These are phyloP conservation scores for Sebastes iracundus DNA, from an alignment of 2,797 vertebrate species.

Conservation along the genomic window DNA sequence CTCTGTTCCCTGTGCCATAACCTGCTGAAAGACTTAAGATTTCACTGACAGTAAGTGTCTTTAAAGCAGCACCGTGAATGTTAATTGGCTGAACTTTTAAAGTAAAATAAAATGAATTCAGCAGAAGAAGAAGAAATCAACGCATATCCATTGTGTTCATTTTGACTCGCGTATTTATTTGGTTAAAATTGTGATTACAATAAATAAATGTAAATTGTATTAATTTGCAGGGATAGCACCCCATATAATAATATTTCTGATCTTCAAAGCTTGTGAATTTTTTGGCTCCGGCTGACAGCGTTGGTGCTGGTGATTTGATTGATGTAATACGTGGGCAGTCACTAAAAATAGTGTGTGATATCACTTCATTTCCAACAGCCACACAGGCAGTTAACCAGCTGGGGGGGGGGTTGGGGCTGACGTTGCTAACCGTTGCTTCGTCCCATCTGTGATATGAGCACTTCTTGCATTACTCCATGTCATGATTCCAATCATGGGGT, in stretches of 20 bases:
- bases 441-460: constrained; percentile 15
- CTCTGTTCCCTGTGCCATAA: constrained; percentile 11
- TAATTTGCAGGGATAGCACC: neutral
- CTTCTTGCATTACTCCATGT: neutral
- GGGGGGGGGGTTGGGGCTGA: neutral
- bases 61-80: constrained; percentile 12
- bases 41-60: neutral
- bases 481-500: constrained; percentile 8
- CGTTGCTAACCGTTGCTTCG: neutral
- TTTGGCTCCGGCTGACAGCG: neutral
- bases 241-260: neutral
- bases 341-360: constrained; percentile 17
- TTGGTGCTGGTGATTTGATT: neutral
- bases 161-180: neutral
- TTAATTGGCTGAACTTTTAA: neutral
- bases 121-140: neutral
- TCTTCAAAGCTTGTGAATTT: neutral
- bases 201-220: neutral
- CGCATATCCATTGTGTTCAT: neutral
- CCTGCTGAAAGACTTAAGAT: constrained; percentile 11
- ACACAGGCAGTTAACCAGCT: constrained; percentile 5
- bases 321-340: neutral
- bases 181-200: neutral
- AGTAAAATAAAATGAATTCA: neutral
- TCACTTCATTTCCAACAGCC: constrained; percentile 9